A percentile compares a stretch with the other conserved stretches of the same genome.
These are phyloP conservation scores for Moxostoma hubbsi DNA, from an alignment of 2,797 vertebrate species.

Conservation along the genomic window DNA sequence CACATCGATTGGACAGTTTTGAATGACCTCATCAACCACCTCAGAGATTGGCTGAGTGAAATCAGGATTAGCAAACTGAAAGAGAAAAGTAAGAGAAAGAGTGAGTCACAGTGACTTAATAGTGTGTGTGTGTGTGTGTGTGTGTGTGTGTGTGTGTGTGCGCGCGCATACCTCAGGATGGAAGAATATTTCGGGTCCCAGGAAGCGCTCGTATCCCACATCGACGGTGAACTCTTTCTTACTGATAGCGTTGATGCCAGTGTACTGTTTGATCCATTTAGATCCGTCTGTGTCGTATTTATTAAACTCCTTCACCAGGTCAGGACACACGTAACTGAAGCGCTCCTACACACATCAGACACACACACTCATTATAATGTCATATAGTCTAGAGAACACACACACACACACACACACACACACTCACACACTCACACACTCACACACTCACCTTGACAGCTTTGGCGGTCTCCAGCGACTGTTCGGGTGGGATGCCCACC, in stretches of 20 bases:
- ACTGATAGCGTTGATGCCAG: slow-evolving; percentile 91
- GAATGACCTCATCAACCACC: slow-evolving; percentile 99
- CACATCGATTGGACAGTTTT: slow-evolving; percentile 98
- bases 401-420: too few species aligned
- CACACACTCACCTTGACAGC: slow-evolving; percentile 88
- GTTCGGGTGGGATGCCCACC: slow-evolving; percentile 96
- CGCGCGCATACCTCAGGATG: slow-evolving; percentile 97
- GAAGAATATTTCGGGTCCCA: slow-evolving; percentile 98
- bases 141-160: too few species aligned
- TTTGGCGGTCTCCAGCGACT: slow-evolving; percentile 97
- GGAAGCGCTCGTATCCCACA: slow-evolving; percentile 96
- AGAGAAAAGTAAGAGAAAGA: not conserved
- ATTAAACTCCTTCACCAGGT: slow-evolving; percentile 97
- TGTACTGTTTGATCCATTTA: slow-evolving; percentile 99
- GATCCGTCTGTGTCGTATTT: slow-evolving; percentile 96
- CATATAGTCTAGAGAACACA: too few species aligned
- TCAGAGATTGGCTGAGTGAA: slow-evolving; percentile 99
- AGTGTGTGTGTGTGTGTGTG: not conserved
- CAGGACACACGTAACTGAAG: slow-evolving; percentile 96
- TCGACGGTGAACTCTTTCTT: slow-evolving; percentile 99
- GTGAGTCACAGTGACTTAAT: not conserved
- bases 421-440: not conserved
- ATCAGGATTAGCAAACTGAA: slow-evolving; percentile 96
- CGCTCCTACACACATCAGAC: slow-evolving; percentile 82
- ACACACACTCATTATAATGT: too few species aligned